Evolutionary conservation across 2,888 invertebrate genomes (phyloP).

Genomic region (Heliconius sara): DNA sequence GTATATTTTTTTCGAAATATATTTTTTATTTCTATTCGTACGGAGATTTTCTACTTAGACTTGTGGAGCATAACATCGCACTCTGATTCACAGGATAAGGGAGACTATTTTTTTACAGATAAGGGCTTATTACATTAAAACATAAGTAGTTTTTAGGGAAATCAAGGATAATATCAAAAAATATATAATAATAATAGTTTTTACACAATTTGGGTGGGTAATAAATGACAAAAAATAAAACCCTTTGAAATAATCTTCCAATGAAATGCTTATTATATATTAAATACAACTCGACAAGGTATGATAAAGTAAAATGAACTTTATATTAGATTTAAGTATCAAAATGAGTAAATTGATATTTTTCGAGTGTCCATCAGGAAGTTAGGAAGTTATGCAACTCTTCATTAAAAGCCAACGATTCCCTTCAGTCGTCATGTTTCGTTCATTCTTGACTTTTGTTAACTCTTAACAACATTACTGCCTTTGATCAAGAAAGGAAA

Average conservation of each 20-base stretch:
- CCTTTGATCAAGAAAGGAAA: conserved; percentile 26
- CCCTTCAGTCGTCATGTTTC: conserved; percentile 31
- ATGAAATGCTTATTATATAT: not conserved
- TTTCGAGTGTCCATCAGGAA: conserved; percentile 11
- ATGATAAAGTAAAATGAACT: not conserved
- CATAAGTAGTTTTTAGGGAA: too few relatives aligned
- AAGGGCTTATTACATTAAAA: too few relatives aligned
- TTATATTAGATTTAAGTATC: conserved; percentile 11
- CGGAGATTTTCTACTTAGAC: too few relatives aligned
- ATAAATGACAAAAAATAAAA: not conserved
- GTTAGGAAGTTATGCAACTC: conserved; percentile 29
- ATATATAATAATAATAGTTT: too few relatives aligned
- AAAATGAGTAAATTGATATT: conserved; percentile 18
- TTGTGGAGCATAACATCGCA: too few relatives aligned
- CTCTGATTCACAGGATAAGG: too few relatives aligned
- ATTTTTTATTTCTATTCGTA: not conserved
- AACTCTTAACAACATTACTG: conserved; percentile 21
- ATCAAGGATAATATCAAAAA: too few relatives aligned
- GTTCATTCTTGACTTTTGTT: conserved; percentile 33
- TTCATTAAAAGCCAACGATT: conserved; percentile 25
- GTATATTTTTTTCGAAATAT: too few relatives aligned
- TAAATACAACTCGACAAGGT: not conserved
- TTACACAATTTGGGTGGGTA: too few relatives aligned
- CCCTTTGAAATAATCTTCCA: not conserved
- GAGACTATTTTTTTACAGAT: too few relatives aligned